phyloP scores from a whole-genome alignment of 2,113 vertebrate genomes.

The Castor canadensis region DNA sequence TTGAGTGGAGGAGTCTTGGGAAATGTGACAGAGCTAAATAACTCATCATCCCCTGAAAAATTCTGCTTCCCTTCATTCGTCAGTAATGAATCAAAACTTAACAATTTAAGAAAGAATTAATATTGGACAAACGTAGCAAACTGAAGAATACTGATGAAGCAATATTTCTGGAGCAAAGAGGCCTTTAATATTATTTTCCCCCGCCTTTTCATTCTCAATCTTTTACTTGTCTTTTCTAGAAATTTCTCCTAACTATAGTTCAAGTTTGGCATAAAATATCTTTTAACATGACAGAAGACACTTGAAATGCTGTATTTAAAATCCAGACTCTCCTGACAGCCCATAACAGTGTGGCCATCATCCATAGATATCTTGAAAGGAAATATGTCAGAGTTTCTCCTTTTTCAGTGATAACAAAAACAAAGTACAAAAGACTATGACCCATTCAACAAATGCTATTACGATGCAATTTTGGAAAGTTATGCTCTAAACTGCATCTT shows the following conservation, averaged over 20 bases:
- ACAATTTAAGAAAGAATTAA: background rate
- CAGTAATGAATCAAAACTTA: background rate
- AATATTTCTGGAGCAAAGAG: background rate
- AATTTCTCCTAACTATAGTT: background rate
- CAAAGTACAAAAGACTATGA: background rate
- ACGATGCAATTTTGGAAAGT: background rate
- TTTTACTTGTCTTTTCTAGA: background rate
- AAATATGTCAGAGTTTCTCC: background rate
- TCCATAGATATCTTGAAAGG: background rate
- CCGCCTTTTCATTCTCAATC: background rate
- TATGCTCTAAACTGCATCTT: background rate
- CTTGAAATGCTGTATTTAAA: background rate
- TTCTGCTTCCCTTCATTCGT: background rate
- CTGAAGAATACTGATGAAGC: background rate
- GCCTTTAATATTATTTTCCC: background rate
- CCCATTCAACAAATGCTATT: background rate
- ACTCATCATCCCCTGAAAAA: background rate
- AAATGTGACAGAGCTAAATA: background rate
- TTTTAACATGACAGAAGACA: background rate
- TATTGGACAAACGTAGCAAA: background rate
- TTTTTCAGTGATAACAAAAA: background rate
- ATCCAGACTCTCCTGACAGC: background rate
- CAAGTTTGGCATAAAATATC: background rate
- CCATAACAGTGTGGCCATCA: rapidly evolving
- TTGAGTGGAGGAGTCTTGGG: background rate